Conservation (phyloP, 2,888 invertebrate species). For the Leptopilina myrica region DNA sequence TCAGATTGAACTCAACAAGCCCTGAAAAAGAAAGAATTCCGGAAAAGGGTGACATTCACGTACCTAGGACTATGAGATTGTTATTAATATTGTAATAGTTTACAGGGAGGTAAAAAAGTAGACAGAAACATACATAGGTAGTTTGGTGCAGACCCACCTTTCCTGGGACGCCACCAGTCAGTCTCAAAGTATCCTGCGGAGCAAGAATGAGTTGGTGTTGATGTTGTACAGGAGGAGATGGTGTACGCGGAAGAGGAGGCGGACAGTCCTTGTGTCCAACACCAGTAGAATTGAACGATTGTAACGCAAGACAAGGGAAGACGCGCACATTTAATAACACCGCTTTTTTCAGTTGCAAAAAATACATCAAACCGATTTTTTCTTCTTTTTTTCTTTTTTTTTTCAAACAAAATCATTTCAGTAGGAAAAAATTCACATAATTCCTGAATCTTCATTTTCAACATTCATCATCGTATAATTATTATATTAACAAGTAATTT, state of each 20-base stretch:
- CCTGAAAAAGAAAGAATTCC: not conserved
- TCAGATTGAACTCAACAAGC: too few species aligned
- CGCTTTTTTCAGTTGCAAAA: constrained; percentile 60
- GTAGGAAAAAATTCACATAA: too few species aligned
- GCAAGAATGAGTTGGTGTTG: constrained; percentile 77
- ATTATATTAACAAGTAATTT: too few species aligned
- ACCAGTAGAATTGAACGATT: constrained; percentile 66
- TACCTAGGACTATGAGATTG: constrained; percentile 61
- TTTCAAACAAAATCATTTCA: too few species aligned
- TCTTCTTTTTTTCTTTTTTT: too few species aligned
- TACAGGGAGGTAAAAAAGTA: constrained; percentile 66
- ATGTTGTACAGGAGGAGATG: constrained; percentile 76
- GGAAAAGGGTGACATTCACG: constrained; percentile 50
- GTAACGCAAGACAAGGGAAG: constrained; percentile 71
- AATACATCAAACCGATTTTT: not conserved
- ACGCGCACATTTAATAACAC: constrained; percentile 73
- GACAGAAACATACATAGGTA: constrained; percentile 76
- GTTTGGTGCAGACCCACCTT: constrained; percentile 86
- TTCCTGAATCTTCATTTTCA: too few species aligned
- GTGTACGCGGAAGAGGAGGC: constrained; percentile 84
- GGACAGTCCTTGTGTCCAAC: constrained; percentile 81
- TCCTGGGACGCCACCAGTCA: constrained; percentile 97
- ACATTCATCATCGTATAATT: too few species aligned
- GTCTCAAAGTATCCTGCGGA: constrained; percentile 97
- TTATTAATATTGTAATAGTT: constrained; percentile 47